Percentiles rank a stretch among this genome's conserved stretches.
Evolutionary conservation across 2,888 invertebrate genomes (phyloP).

Genomic region (Thecophora atra): DNA sequence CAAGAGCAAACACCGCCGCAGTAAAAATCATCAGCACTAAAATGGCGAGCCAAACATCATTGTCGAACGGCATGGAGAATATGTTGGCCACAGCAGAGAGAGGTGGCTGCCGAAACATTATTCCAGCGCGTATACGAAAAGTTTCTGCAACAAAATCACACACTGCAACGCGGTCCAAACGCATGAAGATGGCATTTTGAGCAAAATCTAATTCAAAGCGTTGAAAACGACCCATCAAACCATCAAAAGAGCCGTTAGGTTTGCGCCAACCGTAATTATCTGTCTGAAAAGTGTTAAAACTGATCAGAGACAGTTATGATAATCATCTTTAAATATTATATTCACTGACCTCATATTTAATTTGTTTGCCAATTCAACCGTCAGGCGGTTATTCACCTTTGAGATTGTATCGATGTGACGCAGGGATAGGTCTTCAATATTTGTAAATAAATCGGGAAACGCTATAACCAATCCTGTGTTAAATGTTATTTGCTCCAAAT

Average conservation of each 20-base stretch:
- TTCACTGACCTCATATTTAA: conserved; percentile 64
- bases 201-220: conserved; percentile 69
- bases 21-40: conserved; percentile 57
- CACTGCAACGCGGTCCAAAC: conserved; percentile 68
- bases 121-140: conserved; percentile 67
- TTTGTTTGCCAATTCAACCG: conserved; percentile 60
- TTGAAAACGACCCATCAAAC: conserved; percentile 71
- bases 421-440: conserved; percentile 61
- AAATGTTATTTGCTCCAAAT: conserved; percentile 61
- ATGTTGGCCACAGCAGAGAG: conserved; percentile 72
- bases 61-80: conserved; percentile 71
- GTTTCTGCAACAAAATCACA: conserved; percentile 70
- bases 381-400: conserved; percentile 64
- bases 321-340: background rate
- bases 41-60: conserved; percentile 69
- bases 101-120: conserved; percentile 73
- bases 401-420: conserved; percentile 66
- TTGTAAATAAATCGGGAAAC: conserved; percentile 63
- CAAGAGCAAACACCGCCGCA: conserved; percentile 52
- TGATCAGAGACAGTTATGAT: conserved; percentile 42
- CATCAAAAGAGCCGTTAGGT: conserved; percentile 70
- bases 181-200: conserved; percentile 69
- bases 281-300: conserved; percentile 63
- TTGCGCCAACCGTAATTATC: conserved; percentile 69
- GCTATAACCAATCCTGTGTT: conserved; percentile 61